Evolutionary conservation across 2,888 invertebrate genomes (phyloP).

Genomic region (Mythimna ferrago): DNA sequence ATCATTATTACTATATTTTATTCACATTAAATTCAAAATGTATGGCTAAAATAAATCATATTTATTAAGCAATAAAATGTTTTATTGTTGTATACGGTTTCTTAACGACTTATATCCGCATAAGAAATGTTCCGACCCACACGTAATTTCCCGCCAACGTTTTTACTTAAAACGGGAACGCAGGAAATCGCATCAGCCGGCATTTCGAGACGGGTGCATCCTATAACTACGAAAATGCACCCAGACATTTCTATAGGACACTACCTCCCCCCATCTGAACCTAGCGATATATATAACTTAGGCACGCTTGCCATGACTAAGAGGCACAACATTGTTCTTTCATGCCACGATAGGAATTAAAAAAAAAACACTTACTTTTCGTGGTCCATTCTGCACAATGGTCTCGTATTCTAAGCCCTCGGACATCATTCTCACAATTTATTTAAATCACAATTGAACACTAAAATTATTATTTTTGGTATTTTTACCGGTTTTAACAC

Average conservation of each 20-base stretch:
- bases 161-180: slow-evolving; percentile 69
- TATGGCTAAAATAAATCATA: slow-evolving; percentile 44
- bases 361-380: slow-evolving; percentile 90
- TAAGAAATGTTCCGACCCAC: slow-evolving; percentile 57
- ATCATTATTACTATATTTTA: not conserved
- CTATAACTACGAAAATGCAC: slow-evolving; percentile 81
- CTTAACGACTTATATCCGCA: slow-evolving; percentile 62
- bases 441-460: slow-evolving; percentile 80
- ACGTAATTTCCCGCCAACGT: slow-evolving; percentile 73
- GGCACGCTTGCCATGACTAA: slow-evolving; percentile 61
- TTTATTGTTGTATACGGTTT: slow-evolving; percentile 43
- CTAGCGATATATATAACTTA: slow-evolving; percentile 64
- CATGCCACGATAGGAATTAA: slow-evolving; percentile 43
- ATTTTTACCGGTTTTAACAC: slow-evolving; percentile 74
- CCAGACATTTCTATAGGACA: slow-evolving; percentile 87
- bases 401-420: slow-evolving; percentile 92
- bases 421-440: slow-evolving; percentile 86
- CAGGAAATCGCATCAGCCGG: slow-evolving; percentile 81
- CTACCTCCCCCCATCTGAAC: slow-evolving; percentile 71
- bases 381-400: slow-evolving; percentile 92
- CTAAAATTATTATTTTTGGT: slow-evolving; percentile 75
- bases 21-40: slow-evolving; percentile 9
- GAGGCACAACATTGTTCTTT: slow-evolving; percentile 62
- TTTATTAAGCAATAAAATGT: slow-evolving; percentile 52
- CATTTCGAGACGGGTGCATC: slow-evolving; percentile 74